phyloP scores from a whole-genome alignment of 2,888 invertebrate species.

The Yponomeuta evonymella region DNA sequence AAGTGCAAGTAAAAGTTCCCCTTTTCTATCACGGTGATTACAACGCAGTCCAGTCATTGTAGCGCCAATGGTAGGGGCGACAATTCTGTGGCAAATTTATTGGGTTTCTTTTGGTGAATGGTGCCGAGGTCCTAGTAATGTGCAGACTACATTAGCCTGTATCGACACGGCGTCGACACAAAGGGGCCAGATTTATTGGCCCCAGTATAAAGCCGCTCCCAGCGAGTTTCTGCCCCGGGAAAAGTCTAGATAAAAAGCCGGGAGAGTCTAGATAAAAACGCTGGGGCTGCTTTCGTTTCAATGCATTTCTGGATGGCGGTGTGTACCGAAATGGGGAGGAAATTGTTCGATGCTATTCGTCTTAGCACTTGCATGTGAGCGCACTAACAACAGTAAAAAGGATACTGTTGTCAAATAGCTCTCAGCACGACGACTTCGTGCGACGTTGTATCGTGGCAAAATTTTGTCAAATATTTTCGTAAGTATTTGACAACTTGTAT shows the following conservation, averaged over 20 bases:
- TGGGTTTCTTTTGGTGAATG: background rate
- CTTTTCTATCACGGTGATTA: background rate
- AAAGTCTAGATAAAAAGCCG: constrained; percentile 1
- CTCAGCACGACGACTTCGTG: no score
- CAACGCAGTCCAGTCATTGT: background rate
- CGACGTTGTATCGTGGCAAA: no score
- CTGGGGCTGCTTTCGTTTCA: background rate
- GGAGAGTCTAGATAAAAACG: background rate
- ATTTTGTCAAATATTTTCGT: no score
- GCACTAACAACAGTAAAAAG: no score
- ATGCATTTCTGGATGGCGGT: background rate
- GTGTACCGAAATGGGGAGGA: background rate
- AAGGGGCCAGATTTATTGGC: constrained; percentile 7
- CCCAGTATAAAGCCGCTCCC: background rate
- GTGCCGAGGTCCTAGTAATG: constrained; percentile 6
- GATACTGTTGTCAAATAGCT: no score
- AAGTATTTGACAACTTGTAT: no score
- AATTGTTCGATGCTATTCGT: background rate
- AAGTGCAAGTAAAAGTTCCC: background rate
- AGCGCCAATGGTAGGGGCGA: background rate
- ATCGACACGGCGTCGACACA: constrained; percentile 1
- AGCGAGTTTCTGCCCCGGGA: background rate
- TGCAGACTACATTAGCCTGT: constrained; percentile 12
- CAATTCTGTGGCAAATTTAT: background rate
- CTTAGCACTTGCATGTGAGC: background rate